phyloP scores from a whole-genome alignment of 2,113 vertebrate species.

The Lethenteron reissneri region DNA sequence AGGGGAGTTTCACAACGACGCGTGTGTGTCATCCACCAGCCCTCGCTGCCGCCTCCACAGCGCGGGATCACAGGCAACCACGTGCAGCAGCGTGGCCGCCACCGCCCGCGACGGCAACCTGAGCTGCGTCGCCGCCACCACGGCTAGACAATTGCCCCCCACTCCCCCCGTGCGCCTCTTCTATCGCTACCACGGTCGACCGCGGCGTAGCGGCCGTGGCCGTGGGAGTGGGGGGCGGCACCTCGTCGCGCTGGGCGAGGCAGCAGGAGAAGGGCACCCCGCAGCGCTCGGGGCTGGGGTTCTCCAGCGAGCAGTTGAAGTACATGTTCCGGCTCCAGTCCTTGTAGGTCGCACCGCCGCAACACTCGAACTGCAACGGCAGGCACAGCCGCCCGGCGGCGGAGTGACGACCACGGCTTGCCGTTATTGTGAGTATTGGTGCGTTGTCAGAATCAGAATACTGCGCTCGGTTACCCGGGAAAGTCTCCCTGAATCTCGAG shows the following conservation, averaged over 20 bases:
- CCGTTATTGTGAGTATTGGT: no score
- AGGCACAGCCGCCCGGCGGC: no score
- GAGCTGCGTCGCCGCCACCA: background rate
- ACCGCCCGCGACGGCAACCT: background rate
- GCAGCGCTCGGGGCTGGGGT: slow-evolving; percentile 51
- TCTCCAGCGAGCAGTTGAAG: slow-evolving; percentile 42
- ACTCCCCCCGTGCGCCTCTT: background rate
- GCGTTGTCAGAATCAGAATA: no score
- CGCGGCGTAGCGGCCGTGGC: background rate
- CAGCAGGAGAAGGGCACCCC: slow-evolving; percentile 78
- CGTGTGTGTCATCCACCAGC: no score
- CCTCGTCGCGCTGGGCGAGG: slow-evolving; percentile 11
- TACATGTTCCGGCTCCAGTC: slow-evolving; percentile 74
- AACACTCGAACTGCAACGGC: slow-evolving; percentile 44
- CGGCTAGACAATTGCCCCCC: background rate
- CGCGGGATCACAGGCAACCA: no score
- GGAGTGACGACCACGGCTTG: no score
- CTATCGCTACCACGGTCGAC: background rate
- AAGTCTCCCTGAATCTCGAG: no score
- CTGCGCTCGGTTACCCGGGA: no score
- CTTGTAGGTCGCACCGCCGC: slow-evolving; percentile 40
- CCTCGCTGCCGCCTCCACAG: no score
- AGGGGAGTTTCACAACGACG: no score
- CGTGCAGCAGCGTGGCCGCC: no score
- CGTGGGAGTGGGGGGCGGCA: background rate